These are phyloP conservation scores for Lepilemur ruficaudatus DNA, from an alignment of 2,797 vertebrate genomes.

Conservation along the genomic window DNA sequence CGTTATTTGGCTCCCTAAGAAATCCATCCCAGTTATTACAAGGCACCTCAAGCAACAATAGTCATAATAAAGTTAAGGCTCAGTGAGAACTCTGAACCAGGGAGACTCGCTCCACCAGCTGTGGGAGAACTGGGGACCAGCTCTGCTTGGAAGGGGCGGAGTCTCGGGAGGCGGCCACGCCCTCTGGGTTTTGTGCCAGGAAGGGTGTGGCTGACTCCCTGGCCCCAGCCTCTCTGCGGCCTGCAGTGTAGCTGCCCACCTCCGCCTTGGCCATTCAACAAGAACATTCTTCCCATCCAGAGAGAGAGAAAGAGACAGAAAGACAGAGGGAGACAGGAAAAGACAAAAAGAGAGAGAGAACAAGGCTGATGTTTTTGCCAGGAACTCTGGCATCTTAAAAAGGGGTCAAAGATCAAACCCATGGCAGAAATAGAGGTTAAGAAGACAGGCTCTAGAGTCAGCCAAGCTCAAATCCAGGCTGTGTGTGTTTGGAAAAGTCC, in stretches of 20 bases:
- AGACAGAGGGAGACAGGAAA: not conserved
- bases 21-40: conserved; percentile 79
- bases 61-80: conserved; percentile 43
- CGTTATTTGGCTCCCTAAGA: conserved; percentile 82
- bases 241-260: not conserved
- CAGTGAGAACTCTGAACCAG: not conserved
- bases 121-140: accelerated
- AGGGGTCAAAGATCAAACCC: not conserved
- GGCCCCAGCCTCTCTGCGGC: accelerated
- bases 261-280: not conserved
- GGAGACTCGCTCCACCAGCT: not conserved
- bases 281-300: not conserved
- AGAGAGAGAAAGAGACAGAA: not conserved
- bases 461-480: not conserved
- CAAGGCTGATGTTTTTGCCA: not conserved
- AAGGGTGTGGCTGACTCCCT: too few species aligned
- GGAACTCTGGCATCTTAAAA: not conserved
- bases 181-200: not conserved
- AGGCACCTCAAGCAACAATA: conserved; percentile 55
- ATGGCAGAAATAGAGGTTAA: not conserved
- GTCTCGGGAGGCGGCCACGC: not conserved
- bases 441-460: not conserved
- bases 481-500: not conserved
- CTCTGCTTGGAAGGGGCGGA: not conserved
- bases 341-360: too few species aligned